phyloP scores from a whole-genome alignment of 2,888 invertebrate species.

The Cerastis leucographa region DNA sequence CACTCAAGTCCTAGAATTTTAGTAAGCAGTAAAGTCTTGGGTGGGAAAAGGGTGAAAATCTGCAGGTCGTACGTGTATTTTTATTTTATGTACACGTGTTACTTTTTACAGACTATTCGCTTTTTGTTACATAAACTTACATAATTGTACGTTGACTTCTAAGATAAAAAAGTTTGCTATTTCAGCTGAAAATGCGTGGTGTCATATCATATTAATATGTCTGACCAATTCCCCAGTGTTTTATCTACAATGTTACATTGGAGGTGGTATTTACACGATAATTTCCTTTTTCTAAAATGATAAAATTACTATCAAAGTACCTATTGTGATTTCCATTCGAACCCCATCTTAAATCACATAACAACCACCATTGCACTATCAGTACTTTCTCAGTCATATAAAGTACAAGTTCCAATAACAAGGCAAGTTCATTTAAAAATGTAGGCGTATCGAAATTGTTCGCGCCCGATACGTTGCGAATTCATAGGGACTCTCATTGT shows the following conservation, averaged over 20 bases:
- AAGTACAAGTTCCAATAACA: constrained; percentile 21
- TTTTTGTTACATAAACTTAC: background rate
- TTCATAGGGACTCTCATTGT: constrained; percentile 61
- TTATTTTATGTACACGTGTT: background rate
- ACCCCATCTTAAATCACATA: background rate
- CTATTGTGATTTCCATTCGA: background rate
- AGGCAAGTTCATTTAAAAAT: constrained; percentile 53
- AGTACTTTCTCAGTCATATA: background rate
- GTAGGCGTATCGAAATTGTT: constrained; percentile 54
- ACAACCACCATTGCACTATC: background rate
- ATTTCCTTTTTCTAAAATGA: background rate
- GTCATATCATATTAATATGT: background rate
- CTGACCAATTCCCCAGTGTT: background rate
- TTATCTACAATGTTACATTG: too few relatives aligned
- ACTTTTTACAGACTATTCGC: background rate
- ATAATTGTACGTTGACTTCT: background rate
- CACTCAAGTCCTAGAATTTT: background rate
- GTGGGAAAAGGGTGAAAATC: background rate
- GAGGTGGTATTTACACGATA: background rate
- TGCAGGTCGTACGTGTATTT: background rate
- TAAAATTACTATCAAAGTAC: background rate
- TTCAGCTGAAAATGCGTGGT: background rate
- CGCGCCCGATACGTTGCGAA: constrained; percentile 58
- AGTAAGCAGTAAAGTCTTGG: background rate
- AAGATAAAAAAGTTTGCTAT: background rate